Conservation (phyloP, 1,140 invertebrate genomes). For the Drosophila pandora region DNA sequence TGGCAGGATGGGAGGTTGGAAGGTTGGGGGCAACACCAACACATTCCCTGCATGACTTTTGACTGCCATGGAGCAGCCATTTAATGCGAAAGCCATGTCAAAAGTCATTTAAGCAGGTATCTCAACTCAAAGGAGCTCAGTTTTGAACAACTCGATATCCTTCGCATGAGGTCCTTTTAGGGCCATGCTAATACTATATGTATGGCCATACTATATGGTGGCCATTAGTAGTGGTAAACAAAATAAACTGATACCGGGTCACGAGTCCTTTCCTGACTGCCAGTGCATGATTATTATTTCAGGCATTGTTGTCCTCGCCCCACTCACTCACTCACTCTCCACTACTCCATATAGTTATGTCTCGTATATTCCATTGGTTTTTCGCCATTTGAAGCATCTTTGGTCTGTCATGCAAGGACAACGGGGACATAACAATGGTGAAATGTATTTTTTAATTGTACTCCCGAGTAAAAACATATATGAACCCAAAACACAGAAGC, state of each 20-base stretch:
- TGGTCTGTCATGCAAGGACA: conserved; percentile 64
- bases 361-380: conserved; percentile 31
- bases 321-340: conserved; percentile 12
- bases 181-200: too few relatives aligned
- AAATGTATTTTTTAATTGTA: conserved; percentile 81
- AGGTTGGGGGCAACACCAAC: neutral
- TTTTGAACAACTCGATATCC: conserved; percentile 46
- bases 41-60: conserved; percentile 61
- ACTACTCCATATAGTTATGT: conserved; percentile 1
- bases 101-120: conserved; percentile 57
- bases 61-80: conserved; percentile 64
- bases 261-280: conserved; percentile 37
- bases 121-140: conserved; percentile 15
- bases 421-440: conserved; percentile 68
- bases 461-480: conserved; percentile 78
- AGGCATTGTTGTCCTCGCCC: conserved; percentile 37
- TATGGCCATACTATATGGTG: conserved; percentile 6
- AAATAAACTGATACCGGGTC: conserved; percentile 55
- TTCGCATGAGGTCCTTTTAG: neutral
- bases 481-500: conserved; percentile 56
- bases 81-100: conserved; percentile 73
- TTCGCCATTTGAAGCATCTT: conserved; percentile 74
- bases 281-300: conserved; percentile 64
- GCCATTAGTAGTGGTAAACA: conserved; percentile 56
- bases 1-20: neutral